Evolutionary conservation across 2,888 invertebrate genomes (phyloP).

Genomic region (Neoaliturus tenellus): DNA sequence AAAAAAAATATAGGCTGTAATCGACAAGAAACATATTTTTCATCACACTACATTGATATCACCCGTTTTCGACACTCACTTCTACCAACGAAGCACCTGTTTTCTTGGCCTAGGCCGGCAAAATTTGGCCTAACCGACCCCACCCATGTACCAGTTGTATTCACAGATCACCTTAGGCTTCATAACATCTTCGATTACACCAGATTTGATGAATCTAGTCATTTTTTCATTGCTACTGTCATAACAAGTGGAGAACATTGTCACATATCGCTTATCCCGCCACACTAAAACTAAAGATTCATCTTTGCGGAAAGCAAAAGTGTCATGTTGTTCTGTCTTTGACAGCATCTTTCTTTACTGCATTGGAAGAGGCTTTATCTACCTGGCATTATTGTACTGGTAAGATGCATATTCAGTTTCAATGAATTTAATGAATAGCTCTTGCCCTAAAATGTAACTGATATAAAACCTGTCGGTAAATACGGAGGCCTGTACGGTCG

Average conservation of each 20-base stretch:
- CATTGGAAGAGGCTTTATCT: slow-evolving; percentile 41
- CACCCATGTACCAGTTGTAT: slow-evolving; percentile 48
- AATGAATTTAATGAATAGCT: too few relatives aligned
- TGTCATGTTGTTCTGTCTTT: slow-evolving; percentile 9
- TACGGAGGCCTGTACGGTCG: slow-evolving; percentile 2
- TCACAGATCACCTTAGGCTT: slow-evolving; percentile 50
- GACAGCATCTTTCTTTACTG: slow-evolving; percentile 3
- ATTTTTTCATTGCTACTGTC: slow-evolving; percentile 27
- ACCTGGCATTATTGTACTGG: slow-evolving; percentile 37
- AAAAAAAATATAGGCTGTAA: too few relatives aligned
- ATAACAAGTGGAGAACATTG: slow-evolving; percentile 45
- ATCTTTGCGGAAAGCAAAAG: background rate
- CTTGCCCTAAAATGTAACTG: slow-evolving; percentile 7
- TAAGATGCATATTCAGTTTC: slow-evolving; percentile 14
- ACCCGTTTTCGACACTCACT: too few relatives aligned
- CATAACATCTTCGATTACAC: background rate
- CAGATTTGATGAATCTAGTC: slow-evolving; percentile 69
- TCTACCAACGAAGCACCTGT: too few relatives aligned
- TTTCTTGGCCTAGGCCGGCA: too few relatives aligned
- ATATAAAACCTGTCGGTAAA: slow-evolving; percentile 43
- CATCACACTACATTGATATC: too few relatives aligned
- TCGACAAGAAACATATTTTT: too few relatives aligned
- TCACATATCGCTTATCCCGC: slow-evolving; percentile 44
- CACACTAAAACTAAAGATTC: slow-evolving; percentile 22
- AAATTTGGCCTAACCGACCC: too few relatives aligned